phyloP scores from a whole-genome alignment of 2,888 invertebrate species.

The Sclerodermus sp. region DNA sequence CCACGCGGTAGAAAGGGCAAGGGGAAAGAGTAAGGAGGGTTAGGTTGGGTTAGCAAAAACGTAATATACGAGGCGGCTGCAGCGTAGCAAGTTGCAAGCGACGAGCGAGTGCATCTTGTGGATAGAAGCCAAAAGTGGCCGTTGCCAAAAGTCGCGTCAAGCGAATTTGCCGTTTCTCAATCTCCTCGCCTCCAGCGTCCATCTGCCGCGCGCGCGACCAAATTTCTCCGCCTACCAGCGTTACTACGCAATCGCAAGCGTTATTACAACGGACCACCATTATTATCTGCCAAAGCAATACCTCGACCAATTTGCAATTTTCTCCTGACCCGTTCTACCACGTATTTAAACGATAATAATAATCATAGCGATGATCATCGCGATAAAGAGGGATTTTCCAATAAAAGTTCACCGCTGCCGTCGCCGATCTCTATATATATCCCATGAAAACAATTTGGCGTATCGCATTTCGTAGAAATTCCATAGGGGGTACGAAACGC shows the following conservation, averaged over 20 bases:
- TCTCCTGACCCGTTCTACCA: no score
- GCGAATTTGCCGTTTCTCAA: constrained; percentile 23
- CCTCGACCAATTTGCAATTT: background rate
- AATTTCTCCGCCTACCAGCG: background rate
- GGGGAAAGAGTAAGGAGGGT: no score
- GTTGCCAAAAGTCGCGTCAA: constrained; percentile 20
- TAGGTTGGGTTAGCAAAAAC: no score
- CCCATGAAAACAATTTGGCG: no score
- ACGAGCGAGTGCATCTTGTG: constrained; percentile 10
- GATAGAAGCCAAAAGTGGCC: constrained; percentile 17
- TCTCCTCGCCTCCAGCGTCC: constrained; percentile 13
- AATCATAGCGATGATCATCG: no score
- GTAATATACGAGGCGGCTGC: background rate
- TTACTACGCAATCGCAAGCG: background rate
- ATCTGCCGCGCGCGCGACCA: background rate
- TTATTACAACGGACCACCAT: background rate
- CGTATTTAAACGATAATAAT: no score
- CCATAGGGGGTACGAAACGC: no score
- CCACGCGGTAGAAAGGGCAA: no score
- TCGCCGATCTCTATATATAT: no score
- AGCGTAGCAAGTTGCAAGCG: background rate
- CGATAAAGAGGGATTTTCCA: no score
- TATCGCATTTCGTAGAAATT: no score
- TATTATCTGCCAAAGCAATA: background rate
- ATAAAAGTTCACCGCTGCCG: no score